A percentile compares a stretch with the other conserved stretches of the same genome.
Conservation (phyloP, 2,888 invertebrate genomes). For the Drosophila limbata region DNA sequence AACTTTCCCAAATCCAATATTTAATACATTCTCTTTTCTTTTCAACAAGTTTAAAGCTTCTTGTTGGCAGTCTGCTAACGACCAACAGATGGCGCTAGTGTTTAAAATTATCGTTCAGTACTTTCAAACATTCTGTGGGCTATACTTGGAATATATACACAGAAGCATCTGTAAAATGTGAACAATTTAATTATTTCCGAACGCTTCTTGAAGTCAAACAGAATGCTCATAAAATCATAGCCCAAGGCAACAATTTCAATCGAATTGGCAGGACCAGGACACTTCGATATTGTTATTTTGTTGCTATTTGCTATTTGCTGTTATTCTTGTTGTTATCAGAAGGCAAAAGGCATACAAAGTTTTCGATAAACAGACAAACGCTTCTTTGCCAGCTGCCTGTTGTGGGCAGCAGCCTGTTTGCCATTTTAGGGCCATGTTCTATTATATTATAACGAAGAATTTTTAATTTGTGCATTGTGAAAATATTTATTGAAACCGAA, state of each 20-base stretch:
- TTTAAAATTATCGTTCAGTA: conserved; percentile 7
- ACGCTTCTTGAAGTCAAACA: conserved; percentile 64
- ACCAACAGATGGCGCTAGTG: conserved; percentile 46
- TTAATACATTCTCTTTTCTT: background rate
- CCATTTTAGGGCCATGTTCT: conserved; percentile 41
- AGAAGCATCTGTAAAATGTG: conserved; percentile 55
- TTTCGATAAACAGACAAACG: conserved; percentile 69
- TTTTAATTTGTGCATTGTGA: conserved; percentile 80
- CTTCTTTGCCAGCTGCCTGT: conserved; percentile 25
- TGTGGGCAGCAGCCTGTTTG: conserved; percentile 39
- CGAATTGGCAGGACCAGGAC: conserved; percentile 68
- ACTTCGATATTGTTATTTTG: conserved; percentile 40
- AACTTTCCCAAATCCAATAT: conserved; percentile 11
- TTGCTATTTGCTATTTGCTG: conserved; percentile 15
- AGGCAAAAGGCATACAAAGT: conserved; percentile 58
- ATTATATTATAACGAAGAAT: conserved; percentile 73
- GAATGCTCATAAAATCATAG: conserved; percentile 75
- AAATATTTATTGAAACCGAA: conserved; percentile 81
- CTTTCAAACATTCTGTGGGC: conserved; percentile 36
- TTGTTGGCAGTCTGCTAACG: conserved; percentile 5
- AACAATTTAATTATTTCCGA: conserved; percentile 75
- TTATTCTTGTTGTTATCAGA: conserved; percentile 55
- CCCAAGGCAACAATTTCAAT: conserved; percentile 77
- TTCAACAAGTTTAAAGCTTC: background rate
- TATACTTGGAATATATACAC: conserved; percentile 49